Base-by-base conservation (phyloP, 2,888 invertebrate species). In the Standfussiana lucernea region DNA sequence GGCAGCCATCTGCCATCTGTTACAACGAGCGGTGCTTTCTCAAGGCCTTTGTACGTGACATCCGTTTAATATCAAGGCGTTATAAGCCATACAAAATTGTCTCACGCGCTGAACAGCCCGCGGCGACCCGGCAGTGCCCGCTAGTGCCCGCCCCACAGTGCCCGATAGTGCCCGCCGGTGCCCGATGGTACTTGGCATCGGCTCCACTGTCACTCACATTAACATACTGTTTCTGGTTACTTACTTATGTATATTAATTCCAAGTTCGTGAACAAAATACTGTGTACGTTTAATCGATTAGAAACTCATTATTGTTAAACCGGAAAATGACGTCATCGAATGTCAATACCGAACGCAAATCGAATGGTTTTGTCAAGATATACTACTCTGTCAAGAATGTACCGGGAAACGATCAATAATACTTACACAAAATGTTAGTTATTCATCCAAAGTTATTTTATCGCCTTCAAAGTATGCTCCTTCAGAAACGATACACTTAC, bases 1-100 rank as follows among this genome's bases (percentile, higher is more conserved):
- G 81, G 88, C 86, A 89, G 87, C 92, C 93, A 92, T 93, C 91
- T 92, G 91, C 91, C 92, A 92, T 93, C 92, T 93, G 92, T 84
- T 86, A 79, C 82, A 79, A 73, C 72, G 84, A 85, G 88, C 89
- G 90, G 88, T 85, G 85, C 91, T 92, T 92, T 92, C 92, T 89
- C 89, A 89, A 88, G 84, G 87, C 82, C 84, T 87, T 79, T 67
- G 90, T 91, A 94, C 94, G 94, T 94, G 94, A 94, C 93, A 92
- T 94, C 94, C 94, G 93, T 89, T 91, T 87, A 89, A 89, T 91
- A 90, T 89, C 83, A 86, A 89, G 86, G 84, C 89, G 88, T 88
- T 88, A 89, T 85, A 82, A 83, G 84, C 90, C 83, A 91, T 91
- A 91, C 88, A 89, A 91, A 93, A 93, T 92, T 88, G 90, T 92